Evolutionary conservation across 1,140 invertebrate species (phyloP), one percentile per base, ranked within the genome.

Genomic region (Bombus difficillimus): DNA sequence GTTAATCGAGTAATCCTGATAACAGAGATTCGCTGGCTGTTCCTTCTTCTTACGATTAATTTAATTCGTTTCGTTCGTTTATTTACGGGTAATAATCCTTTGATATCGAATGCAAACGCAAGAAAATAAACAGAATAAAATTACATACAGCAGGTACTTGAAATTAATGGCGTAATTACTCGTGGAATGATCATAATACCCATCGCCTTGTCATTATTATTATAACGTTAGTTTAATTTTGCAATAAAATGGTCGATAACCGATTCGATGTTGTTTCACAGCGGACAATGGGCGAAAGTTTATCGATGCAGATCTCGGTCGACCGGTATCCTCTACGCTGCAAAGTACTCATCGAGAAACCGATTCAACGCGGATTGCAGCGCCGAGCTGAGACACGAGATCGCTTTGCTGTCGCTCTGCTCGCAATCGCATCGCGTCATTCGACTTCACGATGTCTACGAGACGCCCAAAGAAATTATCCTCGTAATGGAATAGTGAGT

Each of bases 221-320:
- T 53, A 2, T 22, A 53, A 22, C 15, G 1, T 22, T 22, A 53
- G 47, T 22, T 53, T 2, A 53, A 53, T 53, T 53, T 22, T 22
- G 18, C 47, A 22, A 53, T 53, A 8, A 53, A 53, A 62, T 5
- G n/a, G 12, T 8, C 25, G 66, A n/a, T n/a, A 37, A 68, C 15
- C 13, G 12, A 62, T 41, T 28, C 12, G 8, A 66, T 12, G 43
- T 57, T 41, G 74, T 85, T 88, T 89, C 90, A 88, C 94, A 98
- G 97, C 92, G 97, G 97, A 66, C 96, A 97, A 91, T 98, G 98
- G 95, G 97, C 97, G 22, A 96, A 96, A 83, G 97, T 98, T n/a
- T 96, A 96, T 87, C 95, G 96, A 87, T 97, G 97, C 92, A 93
- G 94, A 59, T 96, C 97, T 75, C 94, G 95, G 64, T 94, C 95